Evolutionary conservation across 2,113 vertebrate genomes (phyloP).

Genomic region (Saguinus midas): DNA sequence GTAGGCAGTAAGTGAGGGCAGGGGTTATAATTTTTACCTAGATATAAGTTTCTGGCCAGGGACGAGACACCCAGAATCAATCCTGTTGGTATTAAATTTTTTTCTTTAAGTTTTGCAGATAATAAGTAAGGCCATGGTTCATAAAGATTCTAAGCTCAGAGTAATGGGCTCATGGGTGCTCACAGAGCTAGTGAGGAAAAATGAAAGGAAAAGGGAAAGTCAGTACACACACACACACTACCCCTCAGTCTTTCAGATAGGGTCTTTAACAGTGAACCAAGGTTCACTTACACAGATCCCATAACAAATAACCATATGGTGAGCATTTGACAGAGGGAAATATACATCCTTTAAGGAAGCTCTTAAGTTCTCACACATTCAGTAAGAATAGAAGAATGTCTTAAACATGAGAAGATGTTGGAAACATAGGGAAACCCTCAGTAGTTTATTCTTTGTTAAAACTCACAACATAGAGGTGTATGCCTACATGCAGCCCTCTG

Average conservation of each 20-base stretch:
- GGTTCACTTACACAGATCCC: not conserved
- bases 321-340: conserved; percentile 52
- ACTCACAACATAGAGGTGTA: not conserved
- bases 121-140: not conserved
- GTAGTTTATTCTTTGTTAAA: conserved; percentile 53
- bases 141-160: not conserved
- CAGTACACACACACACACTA: not conserved
- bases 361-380: conserved; percentile 42
- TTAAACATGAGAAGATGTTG: conserved; percentile 48
- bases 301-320: conserved; percentile 50
- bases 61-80: not conserved
- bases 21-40: not conserved
- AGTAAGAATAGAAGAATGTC: conserved; percentile 26
- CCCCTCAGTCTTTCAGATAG: not conserved
- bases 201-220: not conserved
- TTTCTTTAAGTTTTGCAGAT: not conserved
- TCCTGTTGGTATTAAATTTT: not conserved
- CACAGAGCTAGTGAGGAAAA: not conserved
- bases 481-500: not conserved
- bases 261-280: conserved; percentile 7
- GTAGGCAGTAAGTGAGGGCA: not conserved
- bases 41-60: not conserved
- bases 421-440: conserved; percentile 36
- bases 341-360: conserved; percentile 7
- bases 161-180: not conserved